Percentiles rank a stretch among this genome's conserved stretches.
phyloP scores from a whole-genome alignment of 1,140 invertebrate genomes.

The Aethina tumida region DNA sequence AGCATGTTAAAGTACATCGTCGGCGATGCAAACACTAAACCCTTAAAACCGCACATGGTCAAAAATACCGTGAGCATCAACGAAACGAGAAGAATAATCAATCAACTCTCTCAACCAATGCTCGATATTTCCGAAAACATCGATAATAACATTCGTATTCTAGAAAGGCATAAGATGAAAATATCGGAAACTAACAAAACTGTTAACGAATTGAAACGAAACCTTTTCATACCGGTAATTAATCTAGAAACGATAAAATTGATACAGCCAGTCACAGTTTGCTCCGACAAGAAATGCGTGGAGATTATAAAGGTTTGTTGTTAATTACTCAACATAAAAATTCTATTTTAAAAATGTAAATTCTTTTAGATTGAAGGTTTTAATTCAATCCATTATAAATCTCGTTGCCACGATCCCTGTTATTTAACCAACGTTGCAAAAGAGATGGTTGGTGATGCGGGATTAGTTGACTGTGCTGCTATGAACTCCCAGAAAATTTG shows the following conservation, averaged over 20 bases:
- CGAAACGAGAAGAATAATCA: constrained; percentile 27
- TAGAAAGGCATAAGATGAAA: constrained; percentile 22
- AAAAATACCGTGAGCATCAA: constrained; percentile 27
- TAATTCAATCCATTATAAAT: constrained; percentile 29
- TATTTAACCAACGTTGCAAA: constrained; percentile 24
- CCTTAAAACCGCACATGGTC: constrained; percentile 25
- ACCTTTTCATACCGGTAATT: constrained; percentile 28
- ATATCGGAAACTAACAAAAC: constrained; percentile 16
- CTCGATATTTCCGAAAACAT: constrained; percentile 30
- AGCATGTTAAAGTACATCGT: constrained; percentile 26
- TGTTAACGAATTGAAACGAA: constrained; percentile 21
- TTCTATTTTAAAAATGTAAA: too few species aligned
- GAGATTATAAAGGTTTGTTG: constrained; percentile 22
- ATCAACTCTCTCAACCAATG: constrained; percentile 27
- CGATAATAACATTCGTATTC: constrained; percentile 24
- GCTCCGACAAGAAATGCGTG: constrained; percentile 22
- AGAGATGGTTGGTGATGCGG: constrained; percentile 24
- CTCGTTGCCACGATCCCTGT: constrained; percentile 29
- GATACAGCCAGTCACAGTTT: constrained; percentile 29
- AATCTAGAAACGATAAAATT: constrained; percentile 23
- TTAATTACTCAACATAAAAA: constrained; percentile 11
- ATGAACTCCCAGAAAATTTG: constrained; percentile 22
- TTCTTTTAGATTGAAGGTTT: constrained; percentile 24
- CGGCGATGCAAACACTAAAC: constrained; percentile 12
- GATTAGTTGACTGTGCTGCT: constrained; percentile 25